Base-by-base conservation (phyloP, 2,888 invertebrate species). In the Eupelmus urozonus region DNA sequence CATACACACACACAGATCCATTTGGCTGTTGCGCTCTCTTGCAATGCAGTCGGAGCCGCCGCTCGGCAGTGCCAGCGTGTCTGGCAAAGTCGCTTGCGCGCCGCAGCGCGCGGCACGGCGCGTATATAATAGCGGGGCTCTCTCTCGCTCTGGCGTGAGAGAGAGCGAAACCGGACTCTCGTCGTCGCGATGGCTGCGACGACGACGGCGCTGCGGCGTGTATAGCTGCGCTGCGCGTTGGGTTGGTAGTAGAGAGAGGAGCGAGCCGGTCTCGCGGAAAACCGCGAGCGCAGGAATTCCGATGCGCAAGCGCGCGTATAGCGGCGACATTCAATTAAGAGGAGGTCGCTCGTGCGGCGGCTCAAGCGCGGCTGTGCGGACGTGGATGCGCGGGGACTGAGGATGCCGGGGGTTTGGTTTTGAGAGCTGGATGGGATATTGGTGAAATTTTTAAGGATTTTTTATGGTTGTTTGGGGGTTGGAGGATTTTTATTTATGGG, bases 51-150 rank as follows among this genome's bases (percentile, higher is more conserved):
- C 57, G 20, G 3, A 5, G 42, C 18, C 9, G 71, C 40, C 16
- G 16, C 65, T 34, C 16, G 40, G 23, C 13, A 57, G 34, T 74
- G 78, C 78, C 78, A 70, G 74, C 59, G 29, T 78, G 78, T 78
- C 78, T 78, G 74, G 72, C 70, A 53, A 2, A 53, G 65, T 65
- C 74, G 73, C 11, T 13, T 34, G 4, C 29, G 60, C 7, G 40
- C 11, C 25, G 20, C 16, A 20, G 16, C 16, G 45, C 11, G 11
- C 0, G 2, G 16, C 18, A 16, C 7, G 3, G 49, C 16, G 13
- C 16, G 13, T 42, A 42, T 13, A 18, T 66, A 60, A 59, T 42
- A 53, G 74, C 59, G 65, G 45, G 23, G 29, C 59, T 57, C 34
- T n/a, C n/a, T n/a, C n/a, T n/a, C n/a, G n/a, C n/a, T n/a, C n/a